Conservation (phyloP, 2,113 vertebrate genomes). For the Bos taurus region ARS-UCD2.0 NC_037328.1:29842501-29843000, state of each 20-base stretch:
- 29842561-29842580: neutral
- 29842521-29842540: neutral
- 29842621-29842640: neutral
- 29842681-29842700: neutral
- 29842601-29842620: neutral
- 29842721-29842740: slow-evolving; percentile 16
- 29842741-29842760: slow-evolving; percentile 17
- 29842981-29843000: slow-evolving; percentile 59
- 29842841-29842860: slow-evolving; percentile 48
- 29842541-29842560: neutral
- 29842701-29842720: slow-evolving; percentile 28
- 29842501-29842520: neutral
- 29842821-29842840: slow-evolving; percentile 27
- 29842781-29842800: slow-evolving; percentile 58
- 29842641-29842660: neutral
- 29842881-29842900: slow-evolving; percentile 51
- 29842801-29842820: slow-evolving; percentile 50
- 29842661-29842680: neutral
- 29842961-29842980: slow-evolving; percentile 60
- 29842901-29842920: slow-evolving; percentile 11
- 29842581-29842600: neutral
- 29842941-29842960: slow-evolving; percentile 51
- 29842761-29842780: slow-evolving; percentile 54
- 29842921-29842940: slow-evolving; percentile 36
- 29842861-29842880: slow-evolving; percentile 38